phyloP scores from a whole-genome alignment of 2,888 invertebrate genomes.

The Danaus chrysippus region DNA sequence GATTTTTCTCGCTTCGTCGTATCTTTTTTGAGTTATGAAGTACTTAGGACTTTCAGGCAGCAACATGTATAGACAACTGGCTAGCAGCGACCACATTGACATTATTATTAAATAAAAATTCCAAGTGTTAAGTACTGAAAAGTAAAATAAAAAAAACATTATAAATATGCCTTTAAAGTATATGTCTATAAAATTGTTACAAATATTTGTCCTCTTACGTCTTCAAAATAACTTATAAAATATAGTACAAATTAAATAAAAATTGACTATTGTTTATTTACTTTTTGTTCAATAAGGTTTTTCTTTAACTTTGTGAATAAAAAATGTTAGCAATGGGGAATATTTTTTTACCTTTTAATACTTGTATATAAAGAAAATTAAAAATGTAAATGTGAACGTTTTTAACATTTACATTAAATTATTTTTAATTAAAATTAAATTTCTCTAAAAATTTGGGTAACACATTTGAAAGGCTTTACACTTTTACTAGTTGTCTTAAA shows the following conservation, averaged over 20 bases:
- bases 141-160: conserved; percentile 8
- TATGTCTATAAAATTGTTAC: no score
- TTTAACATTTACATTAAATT: conserved; percentile 6
- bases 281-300: no score
- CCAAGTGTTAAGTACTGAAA: conserved; percentile 65
- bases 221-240: no score
- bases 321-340: no score
- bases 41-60: conserved; percentile 66
- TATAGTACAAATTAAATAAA: no score
- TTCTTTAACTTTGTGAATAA: no score
- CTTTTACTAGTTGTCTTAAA: conserved; percentile 3
- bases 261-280: no score
- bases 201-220: no score
- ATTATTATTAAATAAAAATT: conserved; percentile 57
- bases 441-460: not conserved
- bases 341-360: no score
- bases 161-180: not conserved
- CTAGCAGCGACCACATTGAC: conserved; percentile 51
- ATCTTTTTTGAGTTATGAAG: conserved; percentile 54
- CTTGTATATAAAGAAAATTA: no score
- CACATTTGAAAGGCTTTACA: not conserved
- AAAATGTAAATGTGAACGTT: no score
- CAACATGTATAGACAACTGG: conserved; percentile 46
- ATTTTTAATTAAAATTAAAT: conserved; percentile 5
- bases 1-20: conserved; percentile 54